These are phyloP conservation scores for Merops nubicus DNA, from an alignment of 2,113 vertebrate genomes.

Conservation along the genomic window DNA sequence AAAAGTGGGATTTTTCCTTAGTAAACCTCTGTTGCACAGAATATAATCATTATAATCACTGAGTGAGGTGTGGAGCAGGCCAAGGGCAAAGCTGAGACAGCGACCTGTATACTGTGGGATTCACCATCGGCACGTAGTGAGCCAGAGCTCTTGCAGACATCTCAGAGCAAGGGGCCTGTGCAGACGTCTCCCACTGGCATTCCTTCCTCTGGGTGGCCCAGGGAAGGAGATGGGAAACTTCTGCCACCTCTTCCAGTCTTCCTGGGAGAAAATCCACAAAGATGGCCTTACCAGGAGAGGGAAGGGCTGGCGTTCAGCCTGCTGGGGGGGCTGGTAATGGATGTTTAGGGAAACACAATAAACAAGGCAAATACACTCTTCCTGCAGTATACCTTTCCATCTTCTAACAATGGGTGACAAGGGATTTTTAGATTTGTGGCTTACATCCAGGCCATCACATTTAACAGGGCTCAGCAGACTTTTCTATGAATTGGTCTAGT, in stretches of 20 bases:
- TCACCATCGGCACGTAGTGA: neutral
- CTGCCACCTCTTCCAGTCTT: neutral
- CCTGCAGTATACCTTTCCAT: neutral
- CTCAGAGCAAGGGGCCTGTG: neutral
- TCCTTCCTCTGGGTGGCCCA: neutral
- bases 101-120: neutral
- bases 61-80: neutral
- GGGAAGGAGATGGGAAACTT: neutral
- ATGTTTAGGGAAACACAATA: neutral
- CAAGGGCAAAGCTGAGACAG: slow-evolving; percentile 6
- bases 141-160: neutral
- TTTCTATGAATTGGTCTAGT: neutral
- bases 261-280: neutral
- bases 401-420: neutral
- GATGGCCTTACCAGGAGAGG: neutral
- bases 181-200: neutral
- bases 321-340: neutral
- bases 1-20: neutral
- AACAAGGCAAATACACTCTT: neutral
- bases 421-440: slow-evolving; percentile 7
- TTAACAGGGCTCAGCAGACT: neutral
- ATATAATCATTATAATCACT: neutral
- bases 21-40: neutral
- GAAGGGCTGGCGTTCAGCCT: neutral
- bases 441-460: neutral